These are phyloP conservation scores for Crax fasciolata DNA, from an alignment of 2,797 vertebrate genomes.

Conservation along the genomic window DNA sequence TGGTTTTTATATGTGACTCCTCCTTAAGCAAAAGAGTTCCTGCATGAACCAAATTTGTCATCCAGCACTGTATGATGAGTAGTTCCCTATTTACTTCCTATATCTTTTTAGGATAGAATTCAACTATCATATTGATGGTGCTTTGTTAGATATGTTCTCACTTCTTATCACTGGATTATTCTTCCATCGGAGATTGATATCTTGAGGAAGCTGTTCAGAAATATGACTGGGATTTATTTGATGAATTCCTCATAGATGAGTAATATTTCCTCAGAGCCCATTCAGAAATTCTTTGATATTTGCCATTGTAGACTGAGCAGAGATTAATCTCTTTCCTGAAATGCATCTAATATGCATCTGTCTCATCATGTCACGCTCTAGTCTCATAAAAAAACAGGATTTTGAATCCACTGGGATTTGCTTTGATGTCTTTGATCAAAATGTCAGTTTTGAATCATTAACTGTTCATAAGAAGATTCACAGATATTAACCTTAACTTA, in stretches of 20 bases:
- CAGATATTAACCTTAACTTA: not conserved
- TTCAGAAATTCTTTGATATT: not conserved
- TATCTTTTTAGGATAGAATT: not conserved
- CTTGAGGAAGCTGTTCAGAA: not conserved
- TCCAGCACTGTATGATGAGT: not conserved
- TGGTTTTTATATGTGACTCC: not conserved
- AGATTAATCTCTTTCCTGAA: not conserved
- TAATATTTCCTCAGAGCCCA: not conserved
- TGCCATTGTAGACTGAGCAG: not conserved
- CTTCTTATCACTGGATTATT: not conserved
- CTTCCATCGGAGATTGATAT: not conserved
- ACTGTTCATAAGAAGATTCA: not conserved
- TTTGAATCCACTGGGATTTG: not conserved
- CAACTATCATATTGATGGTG: not conserved
- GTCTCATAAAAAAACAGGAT: not conserved
- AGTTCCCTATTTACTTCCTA: not conserved
- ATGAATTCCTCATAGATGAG: not conserved
- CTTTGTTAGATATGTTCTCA: not conserved
- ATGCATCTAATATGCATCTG: not conserved
- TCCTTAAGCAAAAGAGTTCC: not conserved
- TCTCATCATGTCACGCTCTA: not conserved
- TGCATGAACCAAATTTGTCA: not conserved
- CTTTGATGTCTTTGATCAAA: not conserved
- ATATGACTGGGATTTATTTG: not conserved
- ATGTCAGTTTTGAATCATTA: not conserved